Base-by-base conservation (phyloP, 2,888 invertebrate species). In the Iselma pallidipennis region DNA sequence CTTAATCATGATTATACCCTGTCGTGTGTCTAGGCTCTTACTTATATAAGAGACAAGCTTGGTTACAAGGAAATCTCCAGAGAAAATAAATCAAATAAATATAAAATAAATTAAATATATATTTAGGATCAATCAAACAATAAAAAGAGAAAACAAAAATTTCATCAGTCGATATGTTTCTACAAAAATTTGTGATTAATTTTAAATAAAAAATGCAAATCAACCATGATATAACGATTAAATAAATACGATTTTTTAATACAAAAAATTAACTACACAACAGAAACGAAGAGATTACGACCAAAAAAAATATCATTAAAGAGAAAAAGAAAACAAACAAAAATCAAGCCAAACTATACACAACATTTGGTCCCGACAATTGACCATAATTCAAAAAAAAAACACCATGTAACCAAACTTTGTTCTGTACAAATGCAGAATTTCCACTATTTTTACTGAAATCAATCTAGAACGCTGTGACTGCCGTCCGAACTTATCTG, bases 41-140 rank as follows among this genome's bases (percentile, higher is more conserved):
- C n/a, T n/a, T n/a, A n/a, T n/a, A n/a, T n/a, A n/a, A 37, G 37
- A 19, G 14, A 4, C 6, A 37, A 37, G 37, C 16, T 37, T 37
- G 37, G 37, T 7, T 37, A 37, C 16, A 37, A 37, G 37, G 37
- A 19, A 37, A 37, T 16, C 16, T n/a, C n/a, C n/a, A n/a, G n/a
- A 69, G 69, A 71, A 74, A 69, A 70, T 66, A 62, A 71, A 72
- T 69, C 69, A 71, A 74, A 74, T 70, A 72, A 74, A 74, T 73
- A 74, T 74, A 78, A 78, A 78, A 77, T 76, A 78, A 78, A 77
- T 76, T 70, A 78, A 37, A 76, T 79, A 76, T 77, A 78, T n/a
- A n/a, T n/a, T 79, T 77, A 77, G 74, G 76, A 77, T 76, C 73
- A 75, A 76, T 78, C 74, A 76, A 77, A 75, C 73, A 71, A 72